Base-by-base conservation (phyloP, 2,797 vertebrate genomes). In the Pipistrellus pipistrellus region DNA sequence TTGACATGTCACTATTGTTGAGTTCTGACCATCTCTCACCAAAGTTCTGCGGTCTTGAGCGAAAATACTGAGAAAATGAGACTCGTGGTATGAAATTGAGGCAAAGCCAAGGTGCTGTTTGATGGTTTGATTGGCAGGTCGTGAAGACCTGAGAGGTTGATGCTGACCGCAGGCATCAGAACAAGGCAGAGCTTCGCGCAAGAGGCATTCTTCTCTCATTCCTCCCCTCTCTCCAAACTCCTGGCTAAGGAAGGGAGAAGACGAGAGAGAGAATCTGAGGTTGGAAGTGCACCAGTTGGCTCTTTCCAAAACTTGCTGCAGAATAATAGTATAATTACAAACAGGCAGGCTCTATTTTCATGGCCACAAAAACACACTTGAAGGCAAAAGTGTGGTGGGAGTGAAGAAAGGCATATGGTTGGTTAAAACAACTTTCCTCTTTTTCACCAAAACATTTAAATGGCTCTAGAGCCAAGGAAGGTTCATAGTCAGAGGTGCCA, bases 261-360 rank as follows among this genome's bases (percentile, higher is more conserved):
- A 55, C 23, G n/a, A 94, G 9, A 25, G 53, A 93, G 73, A 11
- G 10, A 92, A 73, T 64, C 92, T 35, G 44, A 82, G 46, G 10
- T 90, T 95, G 83, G 85, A 92, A 90, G 55, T 77, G 23, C 30
- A 83, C 85, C 78, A 94, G 32, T 62, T 93, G 80, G 53, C 38
- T 86, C 27, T 77, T 96, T 93, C 46, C 57, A 21, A 94, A 96
- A 93, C 90, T 91, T 85, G n/a, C 77, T 78, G 13, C 71, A 94
- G 78, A 85, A 57, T 93, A 93, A 88, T 96, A 75, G 55, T 83
- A 81, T 95, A 88, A 96, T 94, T 82, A 88, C 75, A 92, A 94
- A 88, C 46, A 95, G 77, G 55, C 82, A 90, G 71, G 6, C 75
- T 93, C 44, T 92, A 44, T 87, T 96, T 90, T 81, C 59, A 53